Percentiles rank a stretch among this genome's conserved stretches.
Conservation (phyloP, 2,113 vertebrate species). For the Eolophus roseicapilla region DNA sequence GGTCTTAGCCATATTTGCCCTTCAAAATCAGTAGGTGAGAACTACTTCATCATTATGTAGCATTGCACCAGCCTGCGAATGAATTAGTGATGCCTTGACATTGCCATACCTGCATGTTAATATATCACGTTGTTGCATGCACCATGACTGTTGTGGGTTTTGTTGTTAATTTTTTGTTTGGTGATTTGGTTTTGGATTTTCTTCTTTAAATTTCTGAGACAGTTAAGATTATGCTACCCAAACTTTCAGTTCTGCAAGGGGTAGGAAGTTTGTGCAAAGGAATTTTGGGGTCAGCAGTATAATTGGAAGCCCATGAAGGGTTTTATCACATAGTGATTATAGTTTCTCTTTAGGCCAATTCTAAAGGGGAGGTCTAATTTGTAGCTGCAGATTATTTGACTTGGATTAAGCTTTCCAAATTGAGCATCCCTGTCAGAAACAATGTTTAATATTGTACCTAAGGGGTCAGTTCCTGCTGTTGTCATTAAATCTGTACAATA, state of each 20-base stretch:
- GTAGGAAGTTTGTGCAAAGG: not conserved
- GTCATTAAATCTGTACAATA: not conserved
- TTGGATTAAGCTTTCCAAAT: not conserved
- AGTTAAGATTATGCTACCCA: not conserved
- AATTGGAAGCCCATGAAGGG: not conserved
- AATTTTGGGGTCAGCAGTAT: not conserved
- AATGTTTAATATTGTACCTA: not conserved
- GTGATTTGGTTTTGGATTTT: not conserved
- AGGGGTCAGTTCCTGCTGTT: not conserved
- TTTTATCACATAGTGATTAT: not conserved
- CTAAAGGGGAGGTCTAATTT: not conserved
- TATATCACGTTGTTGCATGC: not conserved
- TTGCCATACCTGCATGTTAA: too few relatives aligned
- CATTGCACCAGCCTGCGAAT: not conserved
- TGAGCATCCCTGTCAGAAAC: not conserved
- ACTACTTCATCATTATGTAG: not conserved
- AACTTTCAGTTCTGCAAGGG: not conserved
- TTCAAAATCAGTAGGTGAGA: not conserved
- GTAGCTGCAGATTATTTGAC: not conserved
- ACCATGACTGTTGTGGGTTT: not conserved
- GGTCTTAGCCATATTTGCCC: not conserved
- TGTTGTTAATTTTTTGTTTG: not conserved
- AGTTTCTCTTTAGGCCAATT: not conserved
- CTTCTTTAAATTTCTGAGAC: not conserved
- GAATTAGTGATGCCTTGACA: not conserved